Conservation (phyloP, 2,797 vertebrate species). For the Trichosurus vulpecula region DNA sequence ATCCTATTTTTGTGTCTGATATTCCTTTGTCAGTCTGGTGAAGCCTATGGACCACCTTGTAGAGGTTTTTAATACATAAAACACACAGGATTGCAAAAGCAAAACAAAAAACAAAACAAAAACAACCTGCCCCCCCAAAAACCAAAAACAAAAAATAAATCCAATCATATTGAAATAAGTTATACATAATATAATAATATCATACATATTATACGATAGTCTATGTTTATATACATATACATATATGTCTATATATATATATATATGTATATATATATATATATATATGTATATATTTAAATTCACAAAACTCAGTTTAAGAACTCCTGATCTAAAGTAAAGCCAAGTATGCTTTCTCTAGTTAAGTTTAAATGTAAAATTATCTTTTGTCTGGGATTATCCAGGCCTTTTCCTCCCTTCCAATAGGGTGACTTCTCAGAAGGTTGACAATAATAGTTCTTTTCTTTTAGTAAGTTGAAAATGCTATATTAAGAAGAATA, state of each 20-base stretch:
- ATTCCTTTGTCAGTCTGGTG: background rate
- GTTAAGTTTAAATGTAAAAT: conserved; percentile 30
- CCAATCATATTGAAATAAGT: background rate
- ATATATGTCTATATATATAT: too few relatives aligned
- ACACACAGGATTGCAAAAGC: background rate
- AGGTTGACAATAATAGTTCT: background rate
- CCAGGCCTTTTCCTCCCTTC: background rate
- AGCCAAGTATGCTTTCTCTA: background rate
- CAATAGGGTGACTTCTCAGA: background rate
- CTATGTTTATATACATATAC: too few relatives aligned
- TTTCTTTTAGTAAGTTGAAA: conserved; percentile 42
- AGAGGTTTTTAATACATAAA: background rate
- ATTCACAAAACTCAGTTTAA: background rate
- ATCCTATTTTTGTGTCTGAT: background rate
- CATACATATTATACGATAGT: too few relatives aligned
- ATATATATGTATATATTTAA: too few relatives aligned
- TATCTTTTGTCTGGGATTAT: conserved; percentile 32
- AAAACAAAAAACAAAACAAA: background rate
- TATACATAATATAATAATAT: too few relatives aligned
- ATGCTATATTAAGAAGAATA: conserved; percentile 7
- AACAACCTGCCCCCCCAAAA: too few relatives aligned
- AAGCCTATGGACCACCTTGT: background rate
- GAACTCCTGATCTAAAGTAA: background rate
- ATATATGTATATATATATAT: too few relatives aligned
- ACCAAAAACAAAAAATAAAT: too few relatives aligned